Conservation (phyloP, 2,888 invertebrate species). For the Crioceris asparagi region DNA sequence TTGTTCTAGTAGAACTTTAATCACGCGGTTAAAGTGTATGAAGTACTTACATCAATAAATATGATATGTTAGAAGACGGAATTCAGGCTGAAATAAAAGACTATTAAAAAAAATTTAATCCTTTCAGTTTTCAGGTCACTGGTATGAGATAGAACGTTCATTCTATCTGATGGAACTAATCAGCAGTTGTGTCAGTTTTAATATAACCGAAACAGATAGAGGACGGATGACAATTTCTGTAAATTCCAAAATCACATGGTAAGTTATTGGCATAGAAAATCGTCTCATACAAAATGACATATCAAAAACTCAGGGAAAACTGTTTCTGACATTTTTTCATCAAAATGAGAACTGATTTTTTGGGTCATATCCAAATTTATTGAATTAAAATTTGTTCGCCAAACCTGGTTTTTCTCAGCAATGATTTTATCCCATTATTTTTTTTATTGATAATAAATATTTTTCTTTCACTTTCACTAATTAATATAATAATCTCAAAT, state of each 20-base stretch:
- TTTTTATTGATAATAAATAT: too few relatives aligned
- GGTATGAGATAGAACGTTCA: conserved; percentile 68
- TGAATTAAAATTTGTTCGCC: too few relatives aligned
- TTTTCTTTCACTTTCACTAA: too few relatives aligned
- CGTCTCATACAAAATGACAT: background rate
- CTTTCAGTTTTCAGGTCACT: conserved; percentile 53
- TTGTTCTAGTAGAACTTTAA: too few relatives aligned
- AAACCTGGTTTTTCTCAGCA: too few relatives aligned
- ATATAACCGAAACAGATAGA: conserved; percentile 44
- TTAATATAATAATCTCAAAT: too few relatives aligned
- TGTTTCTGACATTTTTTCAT: background rate
- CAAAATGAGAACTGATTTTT: background rate
- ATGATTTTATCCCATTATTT: too few relatives aligned
- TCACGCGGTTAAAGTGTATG: too few relatives aligned
- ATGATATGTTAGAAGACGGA: too few relatives aligned
- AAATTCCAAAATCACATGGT: conserved; percentile 57
- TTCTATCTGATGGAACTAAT: conserved; percentile 65
- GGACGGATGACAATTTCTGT: conserved; percentile 50
- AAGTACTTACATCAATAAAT: too few relatives aligned
- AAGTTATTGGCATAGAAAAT: conserved; percentile 18
- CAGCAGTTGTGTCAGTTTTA: conserved; percentile 56
- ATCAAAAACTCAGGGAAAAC: background rate
- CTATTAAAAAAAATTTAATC: conserved; percentile 6
- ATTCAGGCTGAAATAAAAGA: too few relatives aligned
- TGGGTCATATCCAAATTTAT: too few relatives aligned